A percentile compares a stretch with the other conserved stretches of the same genome.
phyloP scores from a whole-genome alignment of 2,888 invertebrate genomes.

The Nephrocerus scutellatus region DNA sequence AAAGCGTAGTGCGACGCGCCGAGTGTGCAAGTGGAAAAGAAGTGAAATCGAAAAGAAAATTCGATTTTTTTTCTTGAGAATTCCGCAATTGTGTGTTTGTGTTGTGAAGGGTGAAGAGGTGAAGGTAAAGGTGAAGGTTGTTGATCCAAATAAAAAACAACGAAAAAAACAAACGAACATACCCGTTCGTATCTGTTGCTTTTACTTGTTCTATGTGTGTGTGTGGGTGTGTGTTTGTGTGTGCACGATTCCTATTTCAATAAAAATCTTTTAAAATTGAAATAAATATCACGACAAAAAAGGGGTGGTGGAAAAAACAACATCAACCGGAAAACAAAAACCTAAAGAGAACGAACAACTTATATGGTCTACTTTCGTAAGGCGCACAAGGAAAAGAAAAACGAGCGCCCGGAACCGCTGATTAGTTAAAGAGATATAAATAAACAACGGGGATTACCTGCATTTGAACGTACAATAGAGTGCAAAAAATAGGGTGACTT shows the following conservation, averaged over 20 bases:
- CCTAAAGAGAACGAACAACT: conserved; percentile 19
- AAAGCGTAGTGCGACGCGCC: too few relatives aligned
- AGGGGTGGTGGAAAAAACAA: conserved; percentile 22
- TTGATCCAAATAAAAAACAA: too few relatives aligned
- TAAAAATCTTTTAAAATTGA: neutral
- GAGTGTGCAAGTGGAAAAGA: too few relatives aligned
- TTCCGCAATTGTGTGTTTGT: too few relatives aligned
- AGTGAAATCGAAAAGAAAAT: too few relatives aligned
- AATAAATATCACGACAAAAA: conserved; percentile 13
- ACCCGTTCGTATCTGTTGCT: too few relatives aligned
- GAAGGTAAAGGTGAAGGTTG: too few relatives aligned
- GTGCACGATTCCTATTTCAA: conserved; percentile 9
- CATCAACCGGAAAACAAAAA: conserved; percentile 15
- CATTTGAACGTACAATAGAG: neutral
- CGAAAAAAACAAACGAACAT: too few relatives aligned
- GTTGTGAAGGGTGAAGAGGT: too few relatives aligned
- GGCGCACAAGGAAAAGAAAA: conserved; percentile 12
- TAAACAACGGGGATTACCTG: conserved; percentile 5
- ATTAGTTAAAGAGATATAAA: conserved; percentile 15
- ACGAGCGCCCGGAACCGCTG: conserved; percentile 8
- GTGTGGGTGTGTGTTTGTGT: conserved; percentile 16
- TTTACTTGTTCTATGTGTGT: conserved; percentile 5
- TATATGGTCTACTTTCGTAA: conserved; percentile 20
- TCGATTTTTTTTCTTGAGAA: too few relatives aligned
- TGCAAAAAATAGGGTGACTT: conserved; percentile 17